These are phyloP conservation scores for Cassiopea xamachana DNA, from an alignment of 30 jellyfish, hydroid and myxozoan genomes.

Conservation along the genomic window DNA sequence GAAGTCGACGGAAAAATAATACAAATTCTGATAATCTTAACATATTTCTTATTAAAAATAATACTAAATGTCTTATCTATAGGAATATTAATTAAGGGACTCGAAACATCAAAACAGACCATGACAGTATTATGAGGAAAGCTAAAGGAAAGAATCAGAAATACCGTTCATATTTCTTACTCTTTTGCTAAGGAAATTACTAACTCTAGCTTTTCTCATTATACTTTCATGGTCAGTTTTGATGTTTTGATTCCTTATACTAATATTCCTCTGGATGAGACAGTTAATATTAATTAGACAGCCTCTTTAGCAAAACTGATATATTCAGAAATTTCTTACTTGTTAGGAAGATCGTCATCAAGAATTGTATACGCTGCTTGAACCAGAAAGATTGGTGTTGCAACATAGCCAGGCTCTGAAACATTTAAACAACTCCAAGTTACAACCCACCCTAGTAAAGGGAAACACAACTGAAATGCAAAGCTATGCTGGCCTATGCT, in stretches of 20 bases:
- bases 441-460: too few species aligned
- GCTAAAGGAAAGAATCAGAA: too few species aligned
- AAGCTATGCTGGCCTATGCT: too few species aligned
- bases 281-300: not conserved
- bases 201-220: not conserved
- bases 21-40: too few species aligned
- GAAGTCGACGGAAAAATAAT: too few species aligned
- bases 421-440: not conserved
- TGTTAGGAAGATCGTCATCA: conserved; percentile 80
- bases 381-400: conserved; percentile 86
- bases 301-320: not conserved
- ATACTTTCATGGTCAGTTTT: not conserved
- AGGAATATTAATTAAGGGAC: too few species aligned
- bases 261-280: not conserved
- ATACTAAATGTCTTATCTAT: too few species aligned
- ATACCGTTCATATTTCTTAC: not conserved
- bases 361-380: conserved; percentile 87
- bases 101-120: too few species aligned
- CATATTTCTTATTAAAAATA: too few species aligned
- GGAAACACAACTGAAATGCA: too few species aligned
- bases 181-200: not conserved
- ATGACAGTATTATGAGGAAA: too few species aligned
- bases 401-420: conserved; percentile 91
- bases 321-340: conserved; percentile 29
- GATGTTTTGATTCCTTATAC: not conserved